Base-by-base conservation (phyloP, 2,797 vertebrate genomes). In the Emys orbicularis region DNA sequence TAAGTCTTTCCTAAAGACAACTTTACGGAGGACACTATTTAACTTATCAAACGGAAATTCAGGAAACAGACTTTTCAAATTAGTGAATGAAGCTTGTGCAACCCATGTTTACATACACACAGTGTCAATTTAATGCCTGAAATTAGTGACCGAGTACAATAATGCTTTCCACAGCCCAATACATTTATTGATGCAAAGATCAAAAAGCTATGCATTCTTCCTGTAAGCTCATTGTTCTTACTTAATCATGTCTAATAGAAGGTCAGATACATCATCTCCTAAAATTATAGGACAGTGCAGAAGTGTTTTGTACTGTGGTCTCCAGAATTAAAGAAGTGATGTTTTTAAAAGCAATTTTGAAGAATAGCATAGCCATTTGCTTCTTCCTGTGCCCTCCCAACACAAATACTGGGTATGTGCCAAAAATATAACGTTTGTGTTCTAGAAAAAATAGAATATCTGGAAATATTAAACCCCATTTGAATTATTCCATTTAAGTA, bases 291-390 rank as follows among this genome's bases (percentile, higher is more conserved):
- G 90, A 89, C 83, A 92, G 79, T 27, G 68, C 80, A 29, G 79
- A 88, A 74, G 27, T 72, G 87, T 83, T 88, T 81, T n/a, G 68
- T 50, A 89, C 74, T 93, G 83, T 57, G 91, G 86, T 81, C 37
- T 87, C 84, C 88, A 79, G 81, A 77, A 96, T 91, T 95, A 95
- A 95, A 97, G 27, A 94, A 96, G 68, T 86, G 86, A 87, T 7
- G 44, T 95, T 92, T 91, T 84, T 27, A 88, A 53, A 53, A 90
- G 56, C n/a, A 91, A 86, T 68, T 74, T 77, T 47, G 15, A 72
- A 76, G 25, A 76, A 29, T 29, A 76, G 25, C 74, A 76, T 13
- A 76, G 74, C 41, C 74, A 47, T 49, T 47, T 90, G 89, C 47
- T 96, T 94, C 57, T 90, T 84, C 90, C 82, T 92, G 90, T 74